phyloP scores from a whole-genome alignment of 2,113 vertebrate species.

The Podarcis raffonei region DNA sequence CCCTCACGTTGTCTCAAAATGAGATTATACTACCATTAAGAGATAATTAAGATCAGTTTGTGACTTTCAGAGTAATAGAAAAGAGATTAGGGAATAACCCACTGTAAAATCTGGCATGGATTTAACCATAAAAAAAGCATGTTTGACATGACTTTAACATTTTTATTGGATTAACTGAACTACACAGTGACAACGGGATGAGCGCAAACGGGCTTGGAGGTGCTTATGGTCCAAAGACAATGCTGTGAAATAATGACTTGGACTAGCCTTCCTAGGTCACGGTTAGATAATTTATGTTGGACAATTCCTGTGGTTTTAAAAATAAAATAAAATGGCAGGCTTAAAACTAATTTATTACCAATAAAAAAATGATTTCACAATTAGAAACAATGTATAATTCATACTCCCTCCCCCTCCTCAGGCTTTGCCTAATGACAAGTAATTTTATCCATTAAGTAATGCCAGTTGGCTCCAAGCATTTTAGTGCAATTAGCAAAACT shows the following conservation, averaged over 20 bases:
- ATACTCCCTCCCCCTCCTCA: not conserved
- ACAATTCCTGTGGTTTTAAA: not conserved
- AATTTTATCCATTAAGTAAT: not conserved
- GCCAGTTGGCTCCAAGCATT: not conserved
- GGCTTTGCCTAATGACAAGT: not conserved
- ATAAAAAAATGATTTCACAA: not conserved
- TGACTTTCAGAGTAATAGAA: conserved; percentile 54
- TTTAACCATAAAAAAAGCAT: conserved; percentile 38
- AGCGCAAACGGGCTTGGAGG: conserved; percentile 18
- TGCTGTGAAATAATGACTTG: not conserved
- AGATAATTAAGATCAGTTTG: conserved; percentile 44
- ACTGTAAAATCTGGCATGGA: conserved; percentile 45
- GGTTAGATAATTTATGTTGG: not conserved
- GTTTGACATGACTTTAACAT: conserved; percentile 35
- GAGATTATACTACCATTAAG: conserved; percentile 45
- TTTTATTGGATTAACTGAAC: conserved; percentile 47
- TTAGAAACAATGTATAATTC: conserved; percentile 13
- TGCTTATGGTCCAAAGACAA: conserved; percentile 11
- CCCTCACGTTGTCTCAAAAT: conserved; percentile 44
- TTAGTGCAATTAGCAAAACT: not conserved
- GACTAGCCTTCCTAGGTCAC: not conserved
- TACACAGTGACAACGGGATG: not conserved
- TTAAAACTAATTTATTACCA: not conserved
- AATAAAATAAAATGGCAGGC: not conserved
- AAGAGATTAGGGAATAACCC: conserved; percentile 53